Conservation (phyloP, 2,113 vertebrate species). For the Donacobius atricapilla region DNA sequence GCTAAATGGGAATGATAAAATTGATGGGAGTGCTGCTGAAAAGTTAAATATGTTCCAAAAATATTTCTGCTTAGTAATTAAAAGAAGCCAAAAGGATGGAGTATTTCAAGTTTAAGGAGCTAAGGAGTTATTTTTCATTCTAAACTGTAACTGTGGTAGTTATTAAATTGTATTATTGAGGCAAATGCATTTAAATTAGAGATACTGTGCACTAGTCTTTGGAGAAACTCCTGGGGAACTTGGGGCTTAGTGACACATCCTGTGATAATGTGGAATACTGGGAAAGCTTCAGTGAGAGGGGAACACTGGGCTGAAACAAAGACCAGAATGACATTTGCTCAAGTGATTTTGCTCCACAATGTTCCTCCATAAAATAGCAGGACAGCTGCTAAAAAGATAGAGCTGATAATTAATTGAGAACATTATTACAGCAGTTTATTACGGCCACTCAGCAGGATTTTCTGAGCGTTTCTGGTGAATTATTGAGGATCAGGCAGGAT, state of each 20-base stretch:
- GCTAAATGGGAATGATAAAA: not conserved
- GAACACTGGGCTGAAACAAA: not conserved
- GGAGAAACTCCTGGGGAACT: slow-evolving; percentile 30
- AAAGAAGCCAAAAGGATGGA: not conserved
- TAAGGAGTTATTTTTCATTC: slow-evolving; percentile 40
- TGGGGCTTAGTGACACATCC: not conserved
- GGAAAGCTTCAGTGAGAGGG: not conserved
- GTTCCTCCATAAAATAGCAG: not conserved
- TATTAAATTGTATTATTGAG: slow-evolving; percentile 50
- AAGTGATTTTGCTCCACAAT: not conserved
- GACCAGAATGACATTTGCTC: not conserved
- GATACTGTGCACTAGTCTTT: not conserved
- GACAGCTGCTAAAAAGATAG: not conserved
- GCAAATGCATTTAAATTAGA: slow-evolving; percentile 43
- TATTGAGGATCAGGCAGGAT: not conserved
- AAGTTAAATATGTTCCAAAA: slow-evolving; percentile 25
- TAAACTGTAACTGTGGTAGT: slow-evolving; percentile 4
- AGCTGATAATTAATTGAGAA: not conserved
- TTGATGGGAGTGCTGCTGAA: not conserved
- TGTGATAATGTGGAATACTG: not conserved
- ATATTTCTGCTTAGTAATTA: slow-evolving; percentile 10
- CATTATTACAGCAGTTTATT: not conserved
- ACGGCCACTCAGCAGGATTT: not conserved
- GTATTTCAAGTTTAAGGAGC: not conserved
- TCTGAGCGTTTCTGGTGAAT: not conserved